Base-by-base conservation (phyloP, 2,888 invertebrate species). In the Ichneumon xanthorius region DNA sequence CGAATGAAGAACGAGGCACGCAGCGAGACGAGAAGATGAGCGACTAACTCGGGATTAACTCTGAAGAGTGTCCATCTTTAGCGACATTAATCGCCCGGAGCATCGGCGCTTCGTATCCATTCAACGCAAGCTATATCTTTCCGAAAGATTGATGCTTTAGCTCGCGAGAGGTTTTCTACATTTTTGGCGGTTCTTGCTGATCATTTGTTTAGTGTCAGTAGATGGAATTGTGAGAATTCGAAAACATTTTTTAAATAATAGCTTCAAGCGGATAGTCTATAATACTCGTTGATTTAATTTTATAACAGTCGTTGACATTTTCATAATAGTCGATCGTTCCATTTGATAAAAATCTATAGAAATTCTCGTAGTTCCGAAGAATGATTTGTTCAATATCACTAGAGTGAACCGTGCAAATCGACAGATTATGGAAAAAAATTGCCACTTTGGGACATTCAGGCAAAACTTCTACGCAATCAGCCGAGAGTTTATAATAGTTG, bases 1-100 rank as follows among this genome's bases (percentile, higher is more conserved):
- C 83, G 83, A 83, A 86, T 86, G 86, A 86, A 80, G 86, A 86
- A 86, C 86, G 86, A 86, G 86, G 83, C 80, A 80, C 86, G 86
- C 86, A 83, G 73, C 68, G 26, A 50, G 73, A 80, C 80, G 76
- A 33, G 79, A 82, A 71, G 72, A 82, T 63, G 80, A 80, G 63
- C 73, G 63, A 77, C 65, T 30, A 55, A 78, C 78, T 63, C 72
- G 77, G 73, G 80, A 83, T 86, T 77, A 82, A 70, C 81, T 67
- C 30, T 16, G 65, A 71, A 61, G n/a, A 77, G 58, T 68, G 40
- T 19, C 26, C 53, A 9, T 65, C 65, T 53, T 22, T 37, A 67
- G 16, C 53, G 67, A 53, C 22, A 37, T 55, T 40, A 33, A 50
- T 67, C 40, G 40, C 30, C 22, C 50, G 76, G 14, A 67, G 55